Percentiles rank a stretch among this genome's conserved stretches.
Evolutionary conservation across 1,140 invertebrate species (phyloP).

Genomic region (Monomorium pharaonis): DNA sequence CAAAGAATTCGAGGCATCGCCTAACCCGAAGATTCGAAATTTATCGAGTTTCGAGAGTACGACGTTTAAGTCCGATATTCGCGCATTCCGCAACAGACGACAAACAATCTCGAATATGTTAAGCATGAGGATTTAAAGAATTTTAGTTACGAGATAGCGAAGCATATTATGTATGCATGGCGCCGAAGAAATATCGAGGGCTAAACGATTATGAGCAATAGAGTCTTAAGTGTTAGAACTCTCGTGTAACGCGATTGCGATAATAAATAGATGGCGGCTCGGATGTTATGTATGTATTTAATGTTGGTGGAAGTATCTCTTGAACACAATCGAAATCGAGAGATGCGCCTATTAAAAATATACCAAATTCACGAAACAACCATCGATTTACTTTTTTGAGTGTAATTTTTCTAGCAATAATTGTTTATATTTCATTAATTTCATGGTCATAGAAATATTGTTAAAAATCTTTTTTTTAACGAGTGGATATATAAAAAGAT

Average conservation of each 20-base stretch:
- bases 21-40: not conserved
- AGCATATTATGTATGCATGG: slow-evolving; percentile 2
- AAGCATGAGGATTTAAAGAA: not conserved
- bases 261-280: slow-evolving; percentile 27
- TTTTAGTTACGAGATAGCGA: not conserved
- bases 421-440: not conserved
- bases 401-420: not conserved
- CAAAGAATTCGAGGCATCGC: not conserved
- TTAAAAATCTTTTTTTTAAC: not conserved
- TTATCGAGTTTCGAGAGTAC: not conserved
- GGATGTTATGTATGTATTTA: not conserved
- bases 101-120: slow-evolving; percentile 8
- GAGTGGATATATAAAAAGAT: not conserved
- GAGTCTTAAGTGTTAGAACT: slow-evolving; percentile 9
- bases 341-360: not conserved
- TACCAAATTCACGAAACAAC: not conserved
- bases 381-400: not conserved
- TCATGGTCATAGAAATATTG: no score
- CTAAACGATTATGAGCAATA: not conserved
- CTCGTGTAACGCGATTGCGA: slow-evolving; percentile 19
- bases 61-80: not conserved
- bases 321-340: not conserved
- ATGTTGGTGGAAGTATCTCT: not conserved
- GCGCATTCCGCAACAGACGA: not conserved
- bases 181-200: not conserved